A percentile compares a stretch with the other conserved stretches of the same genome.
Conservation (phyloP, 2,888 invertebrate species). For the Gordius sp. region DNA sequence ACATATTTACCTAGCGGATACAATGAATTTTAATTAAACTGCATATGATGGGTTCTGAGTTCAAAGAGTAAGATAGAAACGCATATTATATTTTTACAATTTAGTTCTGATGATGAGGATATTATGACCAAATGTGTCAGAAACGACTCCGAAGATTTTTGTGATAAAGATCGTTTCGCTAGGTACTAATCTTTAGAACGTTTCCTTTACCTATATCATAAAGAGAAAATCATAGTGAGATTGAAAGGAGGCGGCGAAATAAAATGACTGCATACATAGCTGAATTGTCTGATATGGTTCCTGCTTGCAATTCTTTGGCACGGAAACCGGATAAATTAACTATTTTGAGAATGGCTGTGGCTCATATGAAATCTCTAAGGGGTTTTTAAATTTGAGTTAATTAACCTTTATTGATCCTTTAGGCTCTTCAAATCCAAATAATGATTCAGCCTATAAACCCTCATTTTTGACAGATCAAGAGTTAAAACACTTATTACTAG, state of each 20-base stretch:
- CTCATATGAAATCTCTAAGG: constrained; percentile 89
- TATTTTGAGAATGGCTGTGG: constrained; percentile 92
- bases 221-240: constrained; percentile 95
- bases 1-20: no score
- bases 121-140: constrained; percentile 16
- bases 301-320: constrained; percentile 84
- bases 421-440: constrained; percentile 85
- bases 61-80: not conserved
- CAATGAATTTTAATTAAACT: no score
- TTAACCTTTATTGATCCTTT: constrained; percentile 19
- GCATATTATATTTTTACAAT: not conserved
- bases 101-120: constrained; percentile 16
- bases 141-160: constrained; percentile 9
- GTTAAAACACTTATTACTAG: constrained; percentile 83
- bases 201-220: constrained; percentile 32
- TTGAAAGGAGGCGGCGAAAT: constrained; percentile 82
- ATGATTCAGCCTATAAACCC: constrained; percentile 85
- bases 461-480: constrained; percentile 96
- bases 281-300: constrained; percentile 96
- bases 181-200: not conserved
- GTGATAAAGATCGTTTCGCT: constrained; percentile 14
- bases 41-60: constrained; percentile 13
- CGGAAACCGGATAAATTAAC: constrained; percentile 96
- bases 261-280: constrained; percentile 99
- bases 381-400: constrained; percentile 34